These are phyloP conservation scores for Neoascia interrupta DNA, from an alignment of 2,888 invertebrate genomes.

Conservation along the genomic window DNA sequence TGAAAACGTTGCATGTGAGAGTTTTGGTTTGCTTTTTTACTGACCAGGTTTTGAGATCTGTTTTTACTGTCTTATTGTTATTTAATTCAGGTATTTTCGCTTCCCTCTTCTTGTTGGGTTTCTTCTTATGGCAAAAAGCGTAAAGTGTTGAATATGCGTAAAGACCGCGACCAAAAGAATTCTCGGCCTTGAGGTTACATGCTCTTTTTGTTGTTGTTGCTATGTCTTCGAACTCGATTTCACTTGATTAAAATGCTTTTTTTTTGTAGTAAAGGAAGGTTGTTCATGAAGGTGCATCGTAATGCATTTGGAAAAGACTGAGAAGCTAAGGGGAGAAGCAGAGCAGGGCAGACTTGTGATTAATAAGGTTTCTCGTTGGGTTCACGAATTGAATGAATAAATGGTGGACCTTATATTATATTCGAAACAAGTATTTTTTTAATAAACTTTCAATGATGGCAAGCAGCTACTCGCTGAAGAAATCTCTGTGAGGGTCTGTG, in stretches of 20 bases:
- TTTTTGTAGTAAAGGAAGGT: slow-evolving; percentile 37
- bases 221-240: slow-evolving; percentile 62
- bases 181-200: slow-evolving; percentile 63
- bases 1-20: slow-evolving; percentile 22
- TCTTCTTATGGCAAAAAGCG: slow-evolving; percentile 40
- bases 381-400: slow-evolving; percentile 58
- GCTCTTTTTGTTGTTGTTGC: slow-evolving; percentile 14
- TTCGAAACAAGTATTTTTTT: slow-evolving; percentile 61
- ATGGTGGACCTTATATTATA: slow-evolving; percentile 28
- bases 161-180: slow-evolving; percentile 64
- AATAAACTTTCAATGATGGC: slow-evolving; percentile 58
- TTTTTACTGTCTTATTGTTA: slow-evolving; percentile 33
- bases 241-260: slow-evolving; percentile 39
- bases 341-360: slow-evolving; percentile 5
- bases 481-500: slow-evolving; percentile 17
- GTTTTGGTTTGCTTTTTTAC: slow-evolving; percentile 22
- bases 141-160: slow-evolving; percentile 60
- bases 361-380: slow-evolving; percentile 57
- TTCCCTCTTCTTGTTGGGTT: background rate
- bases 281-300: slow-evolving; percentile 59
- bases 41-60: slow-evolving; percentile 35
- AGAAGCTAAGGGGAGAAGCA: background rate
- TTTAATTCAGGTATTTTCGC: slow-evolving; percentile 55
- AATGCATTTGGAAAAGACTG: slow-evolving; percentile 19
- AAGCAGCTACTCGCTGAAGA: slow-evolving; percentile 29